These are phyloP conservation scores for Mactromeris polynyma DNA, from an alignment of 2,888 invertebrate genomes.

Conservation along the genomic window DNA sequence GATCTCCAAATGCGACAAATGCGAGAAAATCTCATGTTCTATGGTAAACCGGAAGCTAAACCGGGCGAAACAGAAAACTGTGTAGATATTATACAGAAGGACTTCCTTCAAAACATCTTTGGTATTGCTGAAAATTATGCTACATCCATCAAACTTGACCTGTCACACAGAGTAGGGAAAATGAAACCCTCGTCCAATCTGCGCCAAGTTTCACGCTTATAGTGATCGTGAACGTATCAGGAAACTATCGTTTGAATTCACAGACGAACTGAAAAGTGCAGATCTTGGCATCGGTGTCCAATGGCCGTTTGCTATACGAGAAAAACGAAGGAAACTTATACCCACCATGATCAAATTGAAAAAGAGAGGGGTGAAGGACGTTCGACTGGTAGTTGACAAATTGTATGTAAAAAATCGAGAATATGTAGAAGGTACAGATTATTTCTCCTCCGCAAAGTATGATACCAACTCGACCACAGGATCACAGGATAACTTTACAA, in stretches of 20 bases:
- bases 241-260: not conserved
- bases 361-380: slow-evolving; percentile 12
- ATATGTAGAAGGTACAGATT: not conserved
- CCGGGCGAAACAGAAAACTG: no score
- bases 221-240: no score
- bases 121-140: not conserved
- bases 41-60: not conserved
- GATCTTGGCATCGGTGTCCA: slow-evolving; percentile 7
- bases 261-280: no score
- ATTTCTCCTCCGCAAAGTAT: no score
- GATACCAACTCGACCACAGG: no score
- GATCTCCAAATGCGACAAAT: slow-evolving; percentile 17
- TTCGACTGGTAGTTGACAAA: not conserved
- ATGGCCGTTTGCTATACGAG: not conserved
- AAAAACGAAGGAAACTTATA: not conserved
- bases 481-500: not conserved
- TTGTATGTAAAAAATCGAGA: not conserved
- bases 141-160: no score
- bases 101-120: no score
- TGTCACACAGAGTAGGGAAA: no score
- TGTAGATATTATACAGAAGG: no score
- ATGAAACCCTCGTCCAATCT: slow-evolving; percentile 9
- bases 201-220: slow-evolving; percentile 7
- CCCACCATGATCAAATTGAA: not conserved
- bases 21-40: slow-evolving; percentile 3